Evolutionary conservation across 2,797 vertebrate species (phyloP), one percentile per base, ranked within the genome.

Genomic region (Agapornis canus): DNA sequence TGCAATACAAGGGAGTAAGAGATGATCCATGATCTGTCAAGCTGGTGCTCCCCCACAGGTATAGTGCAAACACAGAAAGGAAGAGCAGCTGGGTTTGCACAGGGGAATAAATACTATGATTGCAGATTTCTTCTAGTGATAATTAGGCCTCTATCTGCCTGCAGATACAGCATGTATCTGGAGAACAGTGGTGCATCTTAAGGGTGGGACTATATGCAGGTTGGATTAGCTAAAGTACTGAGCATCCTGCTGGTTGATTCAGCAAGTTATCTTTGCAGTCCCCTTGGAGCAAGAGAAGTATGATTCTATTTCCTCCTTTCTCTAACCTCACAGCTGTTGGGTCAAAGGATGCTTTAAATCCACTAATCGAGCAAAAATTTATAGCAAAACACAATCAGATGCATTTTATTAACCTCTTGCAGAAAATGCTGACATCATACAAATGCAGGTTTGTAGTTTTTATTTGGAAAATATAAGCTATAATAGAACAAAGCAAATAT

Each of bases 301-400:
- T 8, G 42, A 18, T 5, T 92, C 4, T 77, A 20, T 88, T 91
- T 88, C 85, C 63, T 86, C 51, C 43, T 69, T 48, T 86, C 56
- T 40, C 18, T 83, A 75, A 80, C 61, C 76, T 85, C 87, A 85
- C 89, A 95, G 89, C 64, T 95, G 90, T 57, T 89, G 61, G 94
- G 91, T 90, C 93, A 96, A 82, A 90, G 45, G 45, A 84, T 89
- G 48, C 25, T 82, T 93, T 92, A 94, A 94, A 96, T 78, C 42
- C 69, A 72, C 27, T 75, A 69, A 94, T 86, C 79, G 83, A 69
- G 66, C 26, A 91, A 91, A 94, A 88, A 56, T 79, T 31, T 85
- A 54, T 48, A 92, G 47, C 14, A 92, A 94, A 78, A 81, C 39
- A 13, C 65, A 87, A 82, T 93, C 61, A 86, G 35, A 81, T 91